Percentiles rank a stretch among this genome's conserved stretches.
Conservation (phyloP, 2,797 vertebrate species). For the Microctenopoma lineatum region DNA sequence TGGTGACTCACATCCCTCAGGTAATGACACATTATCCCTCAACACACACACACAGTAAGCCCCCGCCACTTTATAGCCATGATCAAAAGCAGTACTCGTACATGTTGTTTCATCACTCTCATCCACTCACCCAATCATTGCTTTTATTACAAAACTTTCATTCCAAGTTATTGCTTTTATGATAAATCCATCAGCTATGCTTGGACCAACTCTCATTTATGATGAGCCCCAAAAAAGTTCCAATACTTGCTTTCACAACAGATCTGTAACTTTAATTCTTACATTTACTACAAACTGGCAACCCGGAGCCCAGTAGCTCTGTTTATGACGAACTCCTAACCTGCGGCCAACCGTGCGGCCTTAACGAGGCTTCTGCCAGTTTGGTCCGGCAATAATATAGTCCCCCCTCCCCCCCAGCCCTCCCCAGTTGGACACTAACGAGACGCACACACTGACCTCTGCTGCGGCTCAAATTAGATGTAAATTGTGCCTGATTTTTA, state of each 20-base stretch:
- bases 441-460: conserved; percentile 77
- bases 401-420: conserved; percentile 24
- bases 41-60: conserved; percentile 72
- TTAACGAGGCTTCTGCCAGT: conserved; percentile 65
- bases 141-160: conserved; percentile 67
- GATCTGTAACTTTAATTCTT: conserved; percentile 35
- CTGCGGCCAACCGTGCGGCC: conserved; percentile 45
- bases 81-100: conserved; percentile 77
- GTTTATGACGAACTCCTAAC: conserved; percentile 68
- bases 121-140: conserved; percentile 64
- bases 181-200: conserved; percentile 43
- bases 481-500: conserved; percentile 86
- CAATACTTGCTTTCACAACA: conserved; percentile 45
- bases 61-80: conserved; percentile 72
- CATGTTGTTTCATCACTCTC: conserved; percentile 68
- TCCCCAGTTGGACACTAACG: conserved; percentile 75
- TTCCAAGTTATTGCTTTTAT: conserved; percentile 61
- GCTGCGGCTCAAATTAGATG: conserved; percentile 83
- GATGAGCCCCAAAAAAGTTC: conserved; percentile 22
- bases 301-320: conserved; percentile 34
- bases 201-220: conserved; percentile 37
- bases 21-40: conserved; percentile 82
- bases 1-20: conserved; percentile 79
- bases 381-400: conserved; percentile 57
- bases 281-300: conserved; percentile 36